Evolutionary conservation across 2,113 vertebrate genomes (phyloP).

Genomic region (Callospermophilus lateralis): DNA sequence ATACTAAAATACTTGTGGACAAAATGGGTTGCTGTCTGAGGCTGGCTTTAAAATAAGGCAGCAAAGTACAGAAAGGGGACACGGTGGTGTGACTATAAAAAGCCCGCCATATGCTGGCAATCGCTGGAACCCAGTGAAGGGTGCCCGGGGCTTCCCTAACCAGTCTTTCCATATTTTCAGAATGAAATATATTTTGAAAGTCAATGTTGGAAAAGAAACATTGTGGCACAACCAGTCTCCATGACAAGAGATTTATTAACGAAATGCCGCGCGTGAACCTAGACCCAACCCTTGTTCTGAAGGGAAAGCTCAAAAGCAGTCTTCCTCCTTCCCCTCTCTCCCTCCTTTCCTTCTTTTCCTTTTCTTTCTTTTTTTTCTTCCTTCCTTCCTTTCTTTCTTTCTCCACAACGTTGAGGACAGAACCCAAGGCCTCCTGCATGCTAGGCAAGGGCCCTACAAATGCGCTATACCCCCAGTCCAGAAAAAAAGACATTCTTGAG

Average conservation of each 20-base stretch:
- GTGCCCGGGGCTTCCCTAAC: conserved; percentile 35
- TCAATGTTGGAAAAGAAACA: conserved; percentile 9
- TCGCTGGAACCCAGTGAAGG: conserved; percentile 35
- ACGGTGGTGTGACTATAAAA: conserved; percentile 53
- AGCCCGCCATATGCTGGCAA: conserved; percentile 66
- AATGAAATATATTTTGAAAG: conserved; percentile 61
- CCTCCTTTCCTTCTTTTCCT: no score
- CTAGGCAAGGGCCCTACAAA: not conserved
- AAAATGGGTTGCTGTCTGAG: not conserved
- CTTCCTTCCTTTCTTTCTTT: no score
- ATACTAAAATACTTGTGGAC: conserved; percentile 47
- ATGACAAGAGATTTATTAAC: conserved; percentile 29
- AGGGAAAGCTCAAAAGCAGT: not conserved
- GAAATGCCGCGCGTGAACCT: not conserved
- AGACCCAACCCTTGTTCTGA: not conserved
- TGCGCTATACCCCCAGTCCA: not conserved
- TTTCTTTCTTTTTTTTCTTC: no score
- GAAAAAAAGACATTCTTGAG: not conserved
- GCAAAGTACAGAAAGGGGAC: conserved; percentile 29
- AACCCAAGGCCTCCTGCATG: not conserved
- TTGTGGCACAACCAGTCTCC: not conserved
- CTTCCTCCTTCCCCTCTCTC: not conserved
- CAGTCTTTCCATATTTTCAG: conserved; percentile 54
- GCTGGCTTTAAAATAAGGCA: conserved; percentile 60
- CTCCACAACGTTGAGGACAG: rapidly evolving